Percentiles rank a stretch among this genome's conserved stretches.
Conservation (phyloP, 2,888 invertebrate genomes). For the Ormyrus nitidulus region DNA sequence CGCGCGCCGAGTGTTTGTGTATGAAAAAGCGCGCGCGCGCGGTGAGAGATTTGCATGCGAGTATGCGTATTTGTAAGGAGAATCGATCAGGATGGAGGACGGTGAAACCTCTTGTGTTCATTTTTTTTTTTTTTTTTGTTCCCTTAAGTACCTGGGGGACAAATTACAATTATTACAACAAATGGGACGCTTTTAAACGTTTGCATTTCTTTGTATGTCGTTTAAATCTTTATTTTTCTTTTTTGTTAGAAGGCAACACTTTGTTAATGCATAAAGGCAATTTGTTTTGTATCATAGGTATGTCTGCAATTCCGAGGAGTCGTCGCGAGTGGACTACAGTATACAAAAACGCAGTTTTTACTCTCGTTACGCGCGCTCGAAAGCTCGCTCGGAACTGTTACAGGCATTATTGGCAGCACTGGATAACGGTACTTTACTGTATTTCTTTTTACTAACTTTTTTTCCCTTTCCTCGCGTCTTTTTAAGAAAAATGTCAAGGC, state of each 20-base stretch:
- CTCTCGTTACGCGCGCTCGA: conserved; percentile 27
- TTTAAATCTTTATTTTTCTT: conserved; percentile 63
- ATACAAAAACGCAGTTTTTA: conserved; percentile 18
- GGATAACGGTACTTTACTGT: conserved; percentile 66
- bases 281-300: conserved; percentile 75
- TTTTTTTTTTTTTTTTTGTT: conserved; percentile 60
- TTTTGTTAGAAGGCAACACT: conserved; percentile 74
- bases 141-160: conserved; percentile 71
- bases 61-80: conserved; percentile 4
- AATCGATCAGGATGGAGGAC: conserved; percentile 33
- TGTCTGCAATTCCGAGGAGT: conserved; percentile 70
- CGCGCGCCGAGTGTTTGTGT: too few relatives aligned
- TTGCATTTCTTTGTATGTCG: conserved; percentile 61
- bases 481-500: conserved; percentile 58
- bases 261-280: conserved; percentile 74
- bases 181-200: conserved; percentile 62
- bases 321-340: conserved; percentile 37
- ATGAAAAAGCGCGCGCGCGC: too few relatives aligned
- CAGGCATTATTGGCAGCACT: conserved; percentile 75
- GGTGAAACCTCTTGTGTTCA: conserved; percentile 2
- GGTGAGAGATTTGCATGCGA: too few relatives aligned
- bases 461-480: conserved; percentile 40
- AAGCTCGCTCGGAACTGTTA: conserved; percentile 60
- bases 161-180: conserved; percentile 67
- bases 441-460: conserved; percentile 50